Base-by-base conservation (phyloP, 2,113 vertebrate species). In the Trochalopteron elliotii region DNA sequence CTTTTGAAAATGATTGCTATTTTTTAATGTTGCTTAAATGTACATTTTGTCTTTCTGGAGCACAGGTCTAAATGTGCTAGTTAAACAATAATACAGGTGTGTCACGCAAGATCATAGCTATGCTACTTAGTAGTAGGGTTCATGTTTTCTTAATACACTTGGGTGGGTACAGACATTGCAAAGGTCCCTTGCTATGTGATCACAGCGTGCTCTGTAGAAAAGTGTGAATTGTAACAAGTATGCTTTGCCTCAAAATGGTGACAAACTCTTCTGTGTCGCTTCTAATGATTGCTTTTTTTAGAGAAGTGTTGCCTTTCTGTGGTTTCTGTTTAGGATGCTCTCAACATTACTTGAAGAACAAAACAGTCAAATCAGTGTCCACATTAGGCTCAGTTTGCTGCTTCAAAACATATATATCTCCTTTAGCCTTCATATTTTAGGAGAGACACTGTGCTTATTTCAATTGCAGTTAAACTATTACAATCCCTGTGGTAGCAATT, bases 121-220 rank as follows among this genome's bases (percentile, higher is more conserved):
- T 71, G 44, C 18, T 39, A 27, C 8, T 45, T 42, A 27, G 11
- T 45, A 31, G 25, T 16, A 61, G 59, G 28, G 35, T 64, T 75
- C 45, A 20, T 25, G 7, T 53, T 78, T 77, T 77, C 6, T 70
- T 64, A 61, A 19, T 28, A 10, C 16, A 24, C 3, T 5, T 52
- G 16, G 6, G 16, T 87, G n/a, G 37, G 45, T 64, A 60, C 7
- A 65, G 55, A 40, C 11, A 3, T 52, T 81, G 59, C 30, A 69
- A 25, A 81, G 14, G 30, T 19, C 10, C 25, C 9, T 93, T 77
- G 59, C 40, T 57, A 0, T 39, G 64, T 37, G 27, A 21, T 33
- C 37, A 4, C 16, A 35, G 35, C 0, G 0, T 3, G 3, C 12
- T 74, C 60, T 15, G 1, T 56, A 7, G 39, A 21, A 63, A 56